Evolutionary conservation across 2,888 invertebrate genomes (phyloP).

Genomic region (Eupeodes latifasciatus): DNA sequence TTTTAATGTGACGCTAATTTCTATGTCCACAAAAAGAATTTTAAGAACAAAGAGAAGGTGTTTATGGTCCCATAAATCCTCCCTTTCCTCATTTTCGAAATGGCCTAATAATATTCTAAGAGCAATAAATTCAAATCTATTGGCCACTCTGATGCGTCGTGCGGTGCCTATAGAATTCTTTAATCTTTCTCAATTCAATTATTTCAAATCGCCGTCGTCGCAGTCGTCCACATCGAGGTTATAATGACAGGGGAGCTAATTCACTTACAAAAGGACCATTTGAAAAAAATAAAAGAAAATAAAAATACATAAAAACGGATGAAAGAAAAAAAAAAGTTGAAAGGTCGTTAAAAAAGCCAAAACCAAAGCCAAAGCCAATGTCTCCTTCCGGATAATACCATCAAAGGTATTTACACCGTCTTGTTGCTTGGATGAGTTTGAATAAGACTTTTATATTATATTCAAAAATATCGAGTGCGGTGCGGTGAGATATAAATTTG

Average conservation of each 20-base stretch:
- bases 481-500: constrained; percentile 57
- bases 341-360: constrained; percentile 66
- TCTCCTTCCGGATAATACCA: constrained; percentile 73
- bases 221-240: constrained; percentile 68
- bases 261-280: constrained; percentile 72
- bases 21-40: neutral
- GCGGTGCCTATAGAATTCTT: constrained; percentile 79
- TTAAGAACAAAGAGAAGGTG: constrained; percentile 57
- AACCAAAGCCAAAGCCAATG: constrained; percentile 65
- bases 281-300: constrained; percentile 14
- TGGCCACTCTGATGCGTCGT: constrained; percentile 1
- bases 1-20: constrained; percentile 25
- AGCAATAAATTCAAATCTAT: constrained; percentile 69
- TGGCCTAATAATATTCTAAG: constrained; percentile 30
- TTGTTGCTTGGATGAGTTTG: constrained; percentile 60
- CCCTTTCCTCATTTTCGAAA: neutral
- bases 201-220: constrained; percentile 80
- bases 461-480: neutral
- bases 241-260: constrained; percentile 65
- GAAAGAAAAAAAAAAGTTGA: constrained; percentile 41
- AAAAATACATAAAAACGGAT: constrained; percentile 2
- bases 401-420: constrained; percentile 72
- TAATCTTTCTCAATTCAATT: constrained; percentile 84
- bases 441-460: constrained; percentile 41
- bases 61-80: constrained; percentile 64